A percentile compares a stretch with the other conserved stretches of the same genome.
Evolutionary conservation across 53 echinoderm and acorn worm species (phyloP).

Genomic region (Astropecten irregularis): DNA sequence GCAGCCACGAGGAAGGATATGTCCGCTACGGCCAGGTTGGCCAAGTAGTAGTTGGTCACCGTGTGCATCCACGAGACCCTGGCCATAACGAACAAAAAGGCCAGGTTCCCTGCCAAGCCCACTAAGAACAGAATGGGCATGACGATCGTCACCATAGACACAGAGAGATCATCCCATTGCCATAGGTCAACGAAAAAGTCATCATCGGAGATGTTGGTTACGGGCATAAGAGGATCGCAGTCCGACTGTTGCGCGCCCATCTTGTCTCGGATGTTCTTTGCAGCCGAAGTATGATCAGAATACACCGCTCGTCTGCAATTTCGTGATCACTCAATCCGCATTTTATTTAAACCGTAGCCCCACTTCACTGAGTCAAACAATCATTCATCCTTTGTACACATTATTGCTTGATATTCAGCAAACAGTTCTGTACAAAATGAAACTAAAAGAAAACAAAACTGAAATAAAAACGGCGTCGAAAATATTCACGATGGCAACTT

Average conservation of each 20-base stretch:
- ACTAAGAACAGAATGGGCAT: slow-evolving; percentile 59
- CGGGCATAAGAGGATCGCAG: neutral
- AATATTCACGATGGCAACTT: no score
- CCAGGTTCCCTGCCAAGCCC: slow-evolving; percentile 55
- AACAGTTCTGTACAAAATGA: no score
- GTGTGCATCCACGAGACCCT: slow-evolving; percentile 67
- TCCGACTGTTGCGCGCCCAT: slow-evolving; percentile 49
- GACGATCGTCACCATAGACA: slow-evolving; percentile 37
- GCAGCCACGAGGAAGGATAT: slow-evolving; percentile 54
- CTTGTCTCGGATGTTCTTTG: neutral
- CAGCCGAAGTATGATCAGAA: neutral
- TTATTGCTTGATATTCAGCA: no score
- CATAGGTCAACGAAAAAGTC: neutral
- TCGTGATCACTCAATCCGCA: no score
- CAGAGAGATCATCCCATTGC: neutral
- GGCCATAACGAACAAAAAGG: slow-evolving; percentile 63
- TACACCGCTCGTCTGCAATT: no score
- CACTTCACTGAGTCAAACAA: no score
- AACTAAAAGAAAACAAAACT: no score
- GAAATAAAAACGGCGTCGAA: no score
- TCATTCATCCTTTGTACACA: no score
- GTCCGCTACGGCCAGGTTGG: slow-evolving; percentile 63
- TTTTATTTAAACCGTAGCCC: neutral
- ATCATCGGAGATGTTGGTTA: neutral
- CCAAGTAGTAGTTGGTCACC: slow-evolving; percentile 70